Evolutionary conservation across 2,113 vertebrate species (phyloP).

Genomic region (Tetrax tetrax): DNA sequence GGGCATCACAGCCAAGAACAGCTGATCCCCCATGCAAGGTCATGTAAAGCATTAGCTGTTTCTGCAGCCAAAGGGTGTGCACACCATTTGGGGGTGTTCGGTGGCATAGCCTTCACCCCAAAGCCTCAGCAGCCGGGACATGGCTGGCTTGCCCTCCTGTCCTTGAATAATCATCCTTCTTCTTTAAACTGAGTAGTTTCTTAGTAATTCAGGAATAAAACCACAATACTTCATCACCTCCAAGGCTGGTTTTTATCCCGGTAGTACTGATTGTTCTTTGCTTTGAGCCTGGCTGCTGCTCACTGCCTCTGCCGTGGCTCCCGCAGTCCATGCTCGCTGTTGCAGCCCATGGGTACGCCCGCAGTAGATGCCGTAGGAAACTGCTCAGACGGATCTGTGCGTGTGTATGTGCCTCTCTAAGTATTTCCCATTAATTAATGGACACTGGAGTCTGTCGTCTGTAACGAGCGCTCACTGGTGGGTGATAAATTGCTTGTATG

Average conservation of each 20-base stretch:
- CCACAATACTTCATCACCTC: neutral
- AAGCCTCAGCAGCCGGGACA: neutral
- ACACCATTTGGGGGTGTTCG: neutral
- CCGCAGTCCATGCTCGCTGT: accelerated
- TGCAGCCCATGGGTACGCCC: accelerated
- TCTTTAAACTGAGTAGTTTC: neutral
- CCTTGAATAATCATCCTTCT: neutral
- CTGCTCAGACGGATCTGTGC: slow-evolving; percentile 32
- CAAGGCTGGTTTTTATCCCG: neutral
- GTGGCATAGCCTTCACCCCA: neutral
- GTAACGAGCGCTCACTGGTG: neutral
- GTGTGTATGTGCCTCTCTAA: neutral
- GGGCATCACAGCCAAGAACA: neutral
- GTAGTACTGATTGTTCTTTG: neutral
- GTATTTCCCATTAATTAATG: slow-evolving; percentile 59
- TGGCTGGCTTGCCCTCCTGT: neutral
- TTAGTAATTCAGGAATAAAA: neutral
- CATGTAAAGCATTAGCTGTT: neutral
- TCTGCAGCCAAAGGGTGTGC: neutral
- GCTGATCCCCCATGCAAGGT: accelerated
- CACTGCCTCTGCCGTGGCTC: neutral
- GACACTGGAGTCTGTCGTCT: slow-evolving; percentile 49
- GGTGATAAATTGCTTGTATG: slow-evolving; percentile 52
- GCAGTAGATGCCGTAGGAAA: neutral
- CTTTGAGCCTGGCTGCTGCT: neutral